These are phyloP conservation scores for Avahi laniger DNA, from an alignment of 2,797 vertebrate species.

Conservation along the genomic window DNA sequence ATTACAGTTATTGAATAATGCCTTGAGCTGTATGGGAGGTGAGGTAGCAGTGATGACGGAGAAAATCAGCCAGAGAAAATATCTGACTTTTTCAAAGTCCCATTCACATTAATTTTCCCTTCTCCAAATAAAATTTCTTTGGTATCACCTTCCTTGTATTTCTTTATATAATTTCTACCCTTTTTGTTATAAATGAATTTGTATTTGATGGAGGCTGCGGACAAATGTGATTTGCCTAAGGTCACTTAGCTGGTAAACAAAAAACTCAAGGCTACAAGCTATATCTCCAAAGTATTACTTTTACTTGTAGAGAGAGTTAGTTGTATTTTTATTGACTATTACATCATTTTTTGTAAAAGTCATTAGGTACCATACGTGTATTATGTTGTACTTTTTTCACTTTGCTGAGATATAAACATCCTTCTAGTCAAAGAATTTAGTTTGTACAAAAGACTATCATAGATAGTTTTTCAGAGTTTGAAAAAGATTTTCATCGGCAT, in stretches of 20 bases:
- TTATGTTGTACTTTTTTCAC: neutral
- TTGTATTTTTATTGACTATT: neutral
- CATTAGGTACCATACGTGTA: neutral
- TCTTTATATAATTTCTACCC: neutral
- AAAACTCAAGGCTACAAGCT: neutral
- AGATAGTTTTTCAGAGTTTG: slow-evolving; percentile 4
- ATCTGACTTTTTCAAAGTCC: neutral
- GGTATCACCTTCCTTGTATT: neutral
- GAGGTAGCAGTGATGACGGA: neutral
- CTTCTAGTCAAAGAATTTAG: neutral
- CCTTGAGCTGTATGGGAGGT: neutral
- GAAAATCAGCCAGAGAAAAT: neutral
- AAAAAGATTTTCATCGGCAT: slow-evolving; percentile 6
- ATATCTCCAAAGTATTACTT: neutral
- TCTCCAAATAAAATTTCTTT: neutral
- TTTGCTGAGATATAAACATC: neutral
- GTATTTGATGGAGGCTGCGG: neutral
- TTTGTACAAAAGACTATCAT: neutral
- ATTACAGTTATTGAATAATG: neutral
- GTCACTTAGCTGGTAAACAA: neutral
- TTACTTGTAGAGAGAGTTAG: neutral
- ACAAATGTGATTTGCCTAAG: neutral
- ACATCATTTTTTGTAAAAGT: neutral
- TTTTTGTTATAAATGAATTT: neutral
- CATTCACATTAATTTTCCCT: neutral